phyloP scores from a whole-genome alignment of 2,113 vertebrate species.

The Labeo catla region DNA sequence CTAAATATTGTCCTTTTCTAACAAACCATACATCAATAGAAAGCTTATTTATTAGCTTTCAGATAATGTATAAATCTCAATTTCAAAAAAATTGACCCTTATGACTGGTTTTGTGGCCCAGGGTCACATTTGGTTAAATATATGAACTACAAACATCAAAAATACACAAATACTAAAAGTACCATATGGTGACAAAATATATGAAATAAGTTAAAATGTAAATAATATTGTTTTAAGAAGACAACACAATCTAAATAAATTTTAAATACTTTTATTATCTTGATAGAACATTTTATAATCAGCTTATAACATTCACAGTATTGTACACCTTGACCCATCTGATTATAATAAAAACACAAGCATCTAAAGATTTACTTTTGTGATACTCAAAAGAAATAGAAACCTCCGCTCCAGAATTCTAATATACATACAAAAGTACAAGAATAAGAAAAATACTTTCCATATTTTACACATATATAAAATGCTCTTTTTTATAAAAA shows the following conservation, averaged over 20 bases:
- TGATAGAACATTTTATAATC: constrained; percentile 67
- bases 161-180: not conserved
- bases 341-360: constrained; percentile 64
- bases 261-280: constrained; percentile 64
- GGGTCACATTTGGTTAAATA: not conserved
- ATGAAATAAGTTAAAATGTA: not conserved
- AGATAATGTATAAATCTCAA: too few relatives aligned
- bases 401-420: constrained; percentile 60
- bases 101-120: too few relatives aligned
- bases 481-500: constrained; percentile 64
- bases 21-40: too few relatives aligned
- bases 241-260: not conserved
- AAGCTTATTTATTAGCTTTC: too few relatives aligned
- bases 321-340: constrained; percentile 64
- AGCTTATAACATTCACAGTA: constrained; percentile 68
- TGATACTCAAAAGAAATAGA: constrained; percentile 60
- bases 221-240: not conserved
- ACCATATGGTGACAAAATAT: not conserved
- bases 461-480: constrained; percentile 68
- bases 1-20: too few relatives aligned
- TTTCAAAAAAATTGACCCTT: too few relatives aligned
- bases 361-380: constrained; percentile 52
- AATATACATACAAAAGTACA: constrained; percentile 71
- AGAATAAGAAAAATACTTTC: constrained; percentile 72
- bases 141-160: not conserved